phyloP scores from a whole-genome alignment of 1,140 invertebrate genomes.

The Drosophila hydei region DNA sequence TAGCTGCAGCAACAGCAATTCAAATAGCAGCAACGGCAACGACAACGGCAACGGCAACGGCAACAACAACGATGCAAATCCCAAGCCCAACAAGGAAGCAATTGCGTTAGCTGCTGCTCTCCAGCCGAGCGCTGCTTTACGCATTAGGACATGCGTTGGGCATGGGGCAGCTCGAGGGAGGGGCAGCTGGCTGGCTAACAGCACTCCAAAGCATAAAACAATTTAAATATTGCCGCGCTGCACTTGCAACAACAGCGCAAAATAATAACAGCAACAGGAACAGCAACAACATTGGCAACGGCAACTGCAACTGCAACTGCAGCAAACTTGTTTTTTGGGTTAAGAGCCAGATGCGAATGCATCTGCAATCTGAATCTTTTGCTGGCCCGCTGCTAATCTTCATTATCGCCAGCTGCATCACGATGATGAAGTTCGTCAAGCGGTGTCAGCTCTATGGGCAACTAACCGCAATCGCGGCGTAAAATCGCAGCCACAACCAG shows the following conservation, averaged over 20 bases:
- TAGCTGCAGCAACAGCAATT: slow-evolving; percentile 41
- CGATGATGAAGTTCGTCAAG: slow-evolving; percentile 73
- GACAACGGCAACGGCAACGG: slow-evolving; percentile 1
- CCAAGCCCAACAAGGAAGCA: slow-evolving; percentile 73
- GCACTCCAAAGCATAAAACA: slow-evolving; percentile 79
- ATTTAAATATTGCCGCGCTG: slow-evolving; percentile 79
- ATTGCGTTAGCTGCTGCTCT: slow-evolving; percentile 46
- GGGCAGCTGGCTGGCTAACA: slow-evolving; percentile 47
- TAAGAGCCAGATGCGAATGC: slow-evolving; percentile 59
- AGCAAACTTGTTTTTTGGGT: slow-evolving; percentile 60
- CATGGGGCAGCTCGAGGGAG: slow-evolving; percentile 13
- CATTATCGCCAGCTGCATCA: slow-evolving; percentile 60
- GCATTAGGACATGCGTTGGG: slow-evolving; percentile 78
- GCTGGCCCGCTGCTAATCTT: slow-evolving; percentile 71
- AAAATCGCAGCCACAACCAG: slow-evolving; percentile 24
- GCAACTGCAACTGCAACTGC: slow-evolving; percentile 31
- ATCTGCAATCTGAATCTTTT: slow-evolving; percentile 75
- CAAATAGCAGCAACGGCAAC: slow-evolving; percentile 17
- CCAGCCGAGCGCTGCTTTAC: slow-evolving; percentile 51
- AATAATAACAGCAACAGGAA: slow-evolving; percentile 10
- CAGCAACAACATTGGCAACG: slow-evolving; percentile 24
- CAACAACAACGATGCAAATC: slow-evolving; percentile 39
- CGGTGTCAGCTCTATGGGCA: slow-evolving; percentile 77
- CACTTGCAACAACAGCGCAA: slow-evolving; percentile 69
- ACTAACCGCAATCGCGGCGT: slow-evolving; percentile 62